Evolutionary conservation across 2,888 invertebrate species (phyloP), one percentile per base, ranked within the genome.

Genomic region (Cheilosia variabilis): DNA sequence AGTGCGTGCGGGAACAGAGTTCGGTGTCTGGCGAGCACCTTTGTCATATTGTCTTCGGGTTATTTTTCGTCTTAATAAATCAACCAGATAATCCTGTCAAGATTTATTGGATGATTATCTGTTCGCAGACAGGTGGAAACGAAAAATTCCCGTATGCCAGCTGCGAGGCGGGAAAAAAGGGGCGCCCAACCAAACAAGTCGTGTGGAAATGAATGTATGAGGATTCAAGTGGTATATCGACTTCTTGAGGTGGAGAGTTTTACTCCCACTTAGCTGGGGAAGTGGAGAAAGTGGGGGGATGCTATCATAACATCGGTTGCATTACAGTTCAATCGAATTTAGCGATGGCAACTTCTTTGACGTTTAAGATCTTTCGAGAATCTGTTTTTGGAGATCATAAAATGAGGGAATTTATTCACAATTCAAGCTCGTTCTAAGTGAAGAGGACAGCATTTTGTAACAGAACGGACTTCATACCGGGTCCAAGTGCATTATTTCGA

Each of bases 31-130:
- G 31, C 31, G 31, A 24, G 45, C 57, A 84, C 87, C 82, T 87
- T 87, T 69, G 47, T 82, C 82, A 78, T 82, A 78, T 82, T 87
- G 73, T 73, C 73, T 78, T 87, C 72, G 65, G 78, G 78, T 72
- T 87, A 82, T 77, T 78, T 87, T 82, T 87, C 87, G 87, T 87
- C 87, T 87, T 87, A 87, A 87, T 87, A 87, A 87, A 87, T 87
- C 87, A 87, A 55, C 37, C 73, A 87, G 87, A 87, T 87, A 87
- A 87, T 87, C 87, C 87, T 78, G 87, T 87, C 87, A 87, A 82
- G 87, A 87, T 87, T 87, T 87, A 87, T 87, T 87, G 87, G 87
- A 87, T 82, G 87, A 87, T 87, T 87, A 87, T 87, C 77, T 78
- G 57, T 72, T 73, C 41, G 72, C 41, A 82, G 87, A 87, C 87